These are phyloP conservation scores for Aleiodes sp. DNA, from an alignment of 1,140 invertebrate species.

Conservation along the genomic window DNA sequence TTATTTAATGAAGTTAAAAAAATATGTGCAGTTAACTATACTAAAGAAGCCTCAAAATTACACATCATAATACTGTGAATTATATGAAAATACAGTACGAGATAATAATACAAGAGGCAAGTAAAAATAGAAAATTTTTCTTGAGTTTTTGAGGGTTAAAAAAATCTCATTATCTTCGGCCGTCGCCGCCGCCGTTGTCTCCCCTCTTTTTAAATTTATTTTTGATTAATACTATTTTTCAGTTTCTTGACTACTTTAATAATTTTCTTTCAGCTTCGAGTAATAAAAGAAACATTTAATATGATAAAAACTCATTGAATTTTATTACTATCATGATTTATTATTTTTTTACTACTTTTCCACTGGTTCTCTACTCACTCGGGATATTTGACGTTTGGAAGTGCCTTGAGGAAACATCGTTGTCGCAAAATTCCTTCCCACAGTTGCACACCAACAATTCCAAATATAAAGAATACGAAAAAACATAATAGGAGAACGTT, in stretches of 20 bases:
- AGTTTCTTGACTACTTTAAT: slow-evolving; percentile 9
- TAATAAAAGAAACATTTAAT: no score
- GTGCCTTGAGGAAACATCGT: slow-evolving; percentile 84
- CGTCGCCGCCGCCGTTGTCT: slow-evolving; percentile 9
- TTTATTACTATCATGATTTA: slow-evolving; percentile 28
- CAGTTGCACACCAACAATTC: slow-evolving; percentile 98
- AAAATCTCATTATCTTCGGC: background rate
- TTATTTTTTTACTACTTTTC: slow-evolving; percentile 25
- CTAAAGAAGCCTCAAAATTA: slow-evolving; percentile 1
- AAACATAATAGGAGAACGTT: slow-evolving; percentile 98
- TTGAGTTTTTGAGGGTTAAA: background rate
- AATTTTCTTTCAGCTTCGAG: background rate
- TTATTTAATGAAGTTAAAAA: slow-evolving; percentile 3
- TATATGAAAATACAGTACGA: background rate
- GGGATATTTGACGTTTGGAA: slow-evolving; percentile 75
- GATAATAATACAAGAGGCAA: background rate
- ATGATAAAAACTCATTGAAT: no score
- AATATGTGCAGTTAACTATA: slow-evolving; percentile 6
- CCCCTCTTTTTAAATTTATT: background rate
- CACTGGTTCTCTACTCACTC: slow-evolving; percentile 71
- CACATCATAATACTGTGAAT: background rate
- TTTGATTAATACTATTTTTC: slow-evolving; percentile 9
- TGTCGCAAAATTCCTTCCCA: slow-evolving; percentile 97
- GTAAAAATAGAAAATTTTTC: background rate
- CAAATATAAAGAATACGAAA: slow-evolving; percentile 99